Conservation (phyloP, 2,113 vertebrate species). For the Tachycineta bicolor region DNA sequence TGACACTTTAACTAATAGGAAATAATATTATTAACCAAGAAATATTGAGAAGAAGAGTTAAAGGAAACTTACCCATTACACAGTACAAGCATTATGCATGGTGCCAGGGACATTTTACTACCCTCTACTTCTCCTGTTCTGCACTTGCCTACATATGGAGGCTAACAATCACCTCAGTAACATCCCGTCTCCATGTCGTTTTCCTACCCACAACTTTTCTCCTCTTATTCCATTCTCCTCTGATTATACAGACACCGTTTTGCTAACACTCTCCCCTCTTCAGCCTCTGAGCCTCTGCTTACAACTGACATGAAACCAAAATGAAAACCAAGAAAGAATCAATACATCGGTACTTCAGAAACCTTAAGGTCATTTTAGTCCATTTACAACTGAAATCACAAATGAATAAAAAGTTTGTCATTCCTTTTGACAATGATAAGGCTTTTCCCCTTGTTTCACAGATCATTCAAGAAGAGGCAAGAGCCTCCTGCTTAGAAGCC, state of each 20-base stretch:
- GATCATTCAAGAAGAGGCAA: neutral
- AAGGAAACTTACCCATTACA: neutral
- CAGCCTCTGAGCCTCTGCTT: neutral
- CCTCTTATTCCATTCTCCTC: neutral
- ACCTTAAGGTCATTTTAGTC: neutral
- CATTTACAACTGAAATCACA: neutral
- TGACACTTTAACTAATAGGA: neutral
- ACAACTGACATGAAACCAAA: neutral
- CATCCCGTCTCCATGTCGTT: rapidly evolving
- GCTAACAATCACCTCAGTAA: neutral
- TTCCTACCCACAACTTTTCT: neutral
- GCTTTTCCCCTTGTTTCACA: neutral
- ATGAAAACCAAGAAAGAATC: neutral
- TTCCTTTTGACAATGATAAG: neutral
- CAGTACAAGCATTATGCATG: rapidly evolving
- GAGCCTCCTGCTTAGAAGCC: neutral
- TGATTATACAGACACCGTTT: neutral
- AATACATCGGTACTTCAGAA: neutral
- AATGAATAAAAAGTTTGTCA: neutral
- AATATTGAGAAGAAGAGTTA: neutral
- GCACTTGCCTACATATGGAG: neutral
- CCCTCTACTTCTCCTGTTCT: neutral
- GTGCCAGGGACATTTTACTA: neutral
- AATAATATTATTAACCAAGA: neutral
- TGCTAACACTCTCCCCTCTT: neutral